Base-by-base conservation (phyloP, 2,888 invertebrate genomes). In the Hetaerina titia region DNA sequence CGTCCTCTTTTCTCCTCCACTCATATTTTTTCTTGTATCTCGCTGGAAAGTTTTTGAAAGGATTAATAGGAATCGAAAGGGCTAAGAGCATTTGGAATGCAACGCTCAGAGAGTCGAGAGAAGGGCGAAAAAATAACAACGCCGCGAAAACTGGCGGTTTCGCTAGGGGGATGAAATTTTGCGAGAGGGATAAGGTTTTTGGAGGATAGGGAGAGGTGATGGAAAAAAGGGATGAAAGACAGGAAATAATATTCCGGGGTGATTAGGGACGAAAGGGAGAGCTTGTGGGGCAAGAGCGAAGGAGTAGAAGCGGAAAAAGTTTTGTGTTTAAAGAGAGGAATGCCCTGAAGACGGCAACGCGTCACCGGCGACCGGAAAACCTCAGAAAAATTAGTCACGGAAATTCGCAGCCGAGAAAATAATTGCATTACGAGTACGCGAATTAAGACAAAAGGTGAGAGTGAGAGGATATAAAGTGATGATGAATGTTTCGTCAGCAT, bases 41-140 rank as follows among this genome's bases (percentile, higher is more conserved):
- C 90, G 60, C 17, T 45, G 58, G 31, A 90, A 69, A 90, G 58
- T 58, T 89, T 58, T 89, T 58, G 89, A 81, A 81, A 81, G 81
- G 81, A 81, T 81, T 81, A 81, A 81, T 81, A 31, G 31, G 81
- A 81, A 81, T 81, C 81, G 81, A 81, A 81, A 31, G 81, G 31
- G 81, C 81, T 31, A 81, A 25, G 81, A 81, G 81, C 25, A 81
- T 31, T 81, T 81, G 25, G 81, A n/a, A 81, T 81, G 81, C 81
- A 81, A 15, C 81, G 9, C 81, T 81, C 81, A 31, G 31, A 31
- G 81, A 31, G 11, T 9, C 13, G 81, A 81, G 81, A 31, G 31
- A 31, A 31, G 13, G 31, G 69, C 11, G 31, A 31, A 81, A 81
- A 81, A 31, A 81, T 31, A 81, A 31, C 25, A 31, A 81, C 25